Percentiles rank a stretch among this genome's conserved stretches.
These are phyloP conservation scores for Lacanobia wlatinum DNA, from an alignment of 2,888 invertebrate genomes.

Conservation along the genomic window DNA sequence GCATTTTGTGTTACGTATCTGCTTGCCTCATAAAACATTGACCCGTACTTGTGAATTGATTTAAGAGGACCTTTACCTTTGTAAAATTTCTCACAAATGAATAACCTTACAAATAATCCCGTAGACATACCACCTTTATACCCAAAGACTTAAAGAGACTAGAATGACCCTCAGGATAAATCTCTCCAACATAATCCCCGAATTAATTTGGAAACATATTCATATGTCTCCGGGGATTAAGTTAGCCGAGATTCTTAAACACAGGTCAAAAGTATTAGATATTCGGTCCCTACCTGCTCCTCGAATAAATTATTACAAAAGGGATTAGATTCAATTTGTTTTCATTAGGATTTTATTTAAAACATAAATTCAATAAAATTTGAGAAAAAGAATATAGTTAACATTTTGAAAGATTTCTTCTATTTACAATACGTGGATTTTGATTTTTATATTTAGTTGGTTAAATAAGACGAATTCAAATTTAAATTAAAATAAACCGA, in stretches of 20 bases:
- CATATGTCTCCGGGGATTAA: constrained; percentile 64
- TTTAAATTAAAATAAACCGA: too few species aligned
- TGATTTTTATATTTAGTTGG: too few species aligned
- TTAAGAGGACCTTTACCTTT: background rate
- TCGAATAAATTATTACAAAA: constrained; percentile 55
- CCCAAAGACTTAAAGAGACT: constrained; percentile 40
- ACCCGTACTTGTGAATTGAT: background rate
- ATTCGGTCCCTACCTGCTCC: constrained; percentile 35
- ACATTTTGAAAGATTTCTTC: too few species aligned
- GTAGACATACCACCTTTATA: constrained; percentile 29
- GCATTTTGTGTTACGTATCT: too few species aligned
- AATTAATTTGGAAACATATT: constrained; percentile 69
- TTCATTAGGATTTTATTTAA: constrained; percentile 25
- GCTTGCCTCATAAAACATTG: background rate
- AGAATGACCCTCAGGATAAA: constrained; percentile 61
- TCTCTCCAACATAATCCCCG: constrained; percentile 61
- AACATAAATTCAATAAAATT: too few species aligned
- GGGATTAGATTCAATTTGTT: constrained; percentile 43
- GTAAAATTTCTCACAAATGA: constrained; percentile 3
- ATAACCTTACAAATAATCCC: constrained; percentile 28
- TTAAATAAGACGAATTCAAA: too few species aligned
- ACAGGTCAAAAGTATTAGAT: constrained; percentile 63
- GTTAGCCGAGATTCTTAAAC: constrained; percentile 56
- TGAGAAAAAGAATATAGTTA: too few species aligned
- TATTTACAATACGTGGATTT: too few species aligned